Evolutionary conservation across 35 echinoderm and acorn worm species (phyloP), one percentile per base, ranked within the genome.

Genomic region (Apostichopus japonicus): DNA sequence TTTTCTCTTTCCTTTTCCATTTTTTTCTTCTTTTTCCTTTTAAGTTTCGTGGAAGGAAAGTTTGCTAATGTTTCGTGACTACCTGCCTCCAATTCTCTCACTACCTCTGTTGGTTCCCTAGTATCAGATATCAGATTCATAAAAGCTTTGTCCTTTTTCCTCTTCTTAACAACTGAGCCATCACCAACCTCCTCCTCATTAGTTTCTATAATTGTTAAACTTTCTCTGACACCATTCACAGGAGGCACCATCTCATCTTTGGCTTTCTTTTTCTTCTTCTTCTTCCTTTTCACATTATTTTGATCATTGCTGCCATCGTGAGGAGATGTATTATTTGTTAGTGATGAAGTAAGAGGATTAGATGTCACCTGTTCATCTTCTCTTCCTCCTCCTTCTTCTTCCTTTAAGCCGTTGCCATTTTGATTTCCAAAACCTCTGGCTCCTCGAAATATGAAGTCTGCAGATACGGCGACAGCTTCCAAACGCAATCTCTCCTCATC

Each of bases 401-500:
- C 9, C 2, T 44, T 44, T 44, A 44, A 44, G 33, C 33, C 27
- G 44, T 16, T 54, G 54, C 54, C 6, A 6, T 83, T 52, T 4
- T 83, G 24, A 15, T 52, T 6, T 10, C 72, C 21, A 4, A 57
- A 78, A 33, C 92, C 61, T 33, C 79, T 53, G 13, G 73, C 72
- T 19, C 57, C 72, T 56, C 57, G 84, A 17, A 94, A 44, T 24
- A 94, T 78, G 78, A 89, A 72, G 52, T 94, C 88, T 16, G 59
- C 77, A 67, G 93, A 94, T 24, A 95, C 91, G 23, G 91, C 91
- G 9, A 54, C 94, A 65, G 91, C 92, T 4, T 78, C 59, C 55
- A 95, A 59, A 24, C 88, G 87, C 54, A 22, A 23, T 57, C 77
- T 93, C 44, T 95, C 84, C 79, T 93, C 94, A 11, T 95, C 94